Conservation (phyloP, 2,888 invertebrate species). For the Sisyra nigra region DNA sequence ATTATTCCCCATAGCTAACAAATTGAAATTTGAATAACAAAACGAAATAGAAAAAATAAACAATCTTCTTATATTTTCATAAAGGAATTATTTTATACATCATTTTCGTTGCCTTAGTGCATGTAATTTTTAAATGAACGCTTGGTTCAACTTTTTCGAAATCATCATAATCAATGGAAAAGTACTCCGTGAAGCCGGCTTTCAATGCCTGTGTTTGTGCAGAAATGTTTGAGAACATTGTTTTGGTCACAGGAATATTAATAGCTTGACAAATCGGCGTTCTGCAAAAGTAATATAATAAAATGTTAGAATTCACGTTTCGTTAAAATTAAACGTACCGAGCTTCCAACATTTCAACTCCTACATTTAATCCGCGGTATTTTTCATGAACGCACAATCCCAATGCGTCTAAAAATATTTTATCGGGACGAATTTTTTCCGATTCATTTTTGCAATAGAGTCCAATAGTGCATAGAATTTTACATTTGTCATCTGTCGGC, state of each 20-base stretch:
- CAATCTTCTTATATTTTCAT: no score
- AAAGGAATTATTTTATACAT: conserved; percentile 12
- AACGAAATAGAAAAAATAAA: no score
- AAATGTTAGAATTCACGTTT: background rate
- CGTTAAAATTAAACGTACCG: conserved; percentile 12
- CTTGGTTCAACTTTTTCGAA: conserved; percentile 21
- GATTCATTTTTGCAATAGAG: background rate
- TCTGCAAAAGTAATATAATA: conserved; percentile 19
- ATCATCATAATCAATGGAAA: conserved; percentile 30
- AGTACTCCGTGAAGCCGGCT: conserved; percentile 30
- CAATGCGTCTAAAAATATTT: conserved; percentile 19
- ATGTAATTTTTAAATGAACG: conserved; percentile 13
- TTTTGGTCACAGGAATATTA: conserved; percentile 30
- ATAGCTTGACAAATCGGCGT: conserved; percentile 33
- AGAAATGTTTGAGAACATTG: conserved; percentile 34
- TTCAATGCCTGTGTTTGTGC: conserved; percentile 34
- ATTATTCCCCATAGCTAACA: no score
- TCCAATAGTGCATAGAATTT: conserved; percentile 11
- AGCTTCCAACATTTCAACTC: conserved; percentile 14
- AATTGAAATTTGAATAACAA: no score
- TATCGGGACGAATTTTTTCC: conserved; percentile 3
- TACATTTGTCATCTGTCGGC: conserved; percentile 9
- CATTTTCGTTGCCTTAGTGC: conserved; percentile 12
- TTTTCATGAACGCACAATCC: conserved; percentile 20
- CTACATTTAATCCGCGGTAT: conserved; percentile 20